phyloP scores from a whole-genome alignment of 2,888 invertebrate species.

The Tortricodes alternella region DNA sequence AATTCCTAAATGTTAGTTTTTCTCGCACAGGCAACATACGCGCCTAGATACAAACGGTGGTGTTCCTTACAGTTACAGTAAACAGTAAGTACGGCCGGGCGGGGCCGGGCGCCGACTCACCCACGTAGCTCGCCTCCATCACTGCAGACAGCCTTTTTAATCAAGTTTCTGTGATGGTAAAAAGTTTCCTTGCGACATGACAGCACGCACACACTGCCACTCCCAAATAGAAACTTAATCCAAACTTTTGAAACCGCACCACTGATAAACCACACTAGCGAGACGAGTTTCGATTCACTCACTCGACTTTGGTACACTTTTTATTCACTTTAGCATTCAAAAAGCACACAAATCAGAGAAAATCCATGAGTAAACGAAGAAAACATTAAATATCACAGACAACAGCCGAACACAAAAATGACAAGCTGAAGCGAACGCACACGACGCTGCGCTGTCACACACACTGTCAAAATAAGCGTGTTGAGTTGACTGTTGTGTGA shows the following conservation, averaged over 20 bases:
- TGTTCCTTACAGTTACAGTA: too few species aligned
- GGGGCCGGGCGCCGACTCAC: conserved; percentile 53
- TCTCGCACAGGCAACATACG: neutral
- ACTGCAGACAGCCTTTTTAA: conserved; percentile 46
- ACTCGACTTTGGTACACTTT: conserved; percentile 37
- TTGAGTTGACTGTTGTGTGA: too few species aligned
- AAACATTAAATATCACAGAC: conserved; percentile 48
- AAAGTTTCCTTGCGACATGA: conserved; percentile 69
- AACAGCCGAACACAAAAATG: conserved; percentile 47
- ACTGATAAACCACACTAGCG: conserved; percentile 13
- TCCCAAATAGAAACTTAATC: conserved; percentile 55
- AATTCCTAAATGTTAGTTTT: neutral
- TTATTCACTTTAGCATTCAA: conserved; percentile 39
- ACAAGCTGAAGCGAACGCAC: conserved; percentile 39
- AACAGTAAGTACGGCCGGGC: too few species aligned
- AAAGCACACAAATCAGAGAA: conserved; percentile 38
- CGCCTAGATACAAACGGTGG: neutral
- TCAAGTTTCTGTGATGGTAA: conserved; percentile 56
- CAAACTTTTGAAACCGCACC: conserved; percentile 55
- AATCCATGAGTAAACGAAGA: conserved; percentile 41
- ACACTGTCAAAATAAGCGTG: conserved; percentile 15
- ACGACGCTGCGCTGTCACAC: conserved; percentile 24
- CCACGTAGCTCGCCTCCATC: conserved; percentile 69
- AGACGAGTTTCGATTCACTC: conserved; percentile 14
- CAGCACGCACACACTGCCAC: conserved; percentile 63